These are phyloP conservation scores for Patella depressa DNA, from an alignment of 2,888 invertebrate species.

Conservation along the genomic window DNA sequence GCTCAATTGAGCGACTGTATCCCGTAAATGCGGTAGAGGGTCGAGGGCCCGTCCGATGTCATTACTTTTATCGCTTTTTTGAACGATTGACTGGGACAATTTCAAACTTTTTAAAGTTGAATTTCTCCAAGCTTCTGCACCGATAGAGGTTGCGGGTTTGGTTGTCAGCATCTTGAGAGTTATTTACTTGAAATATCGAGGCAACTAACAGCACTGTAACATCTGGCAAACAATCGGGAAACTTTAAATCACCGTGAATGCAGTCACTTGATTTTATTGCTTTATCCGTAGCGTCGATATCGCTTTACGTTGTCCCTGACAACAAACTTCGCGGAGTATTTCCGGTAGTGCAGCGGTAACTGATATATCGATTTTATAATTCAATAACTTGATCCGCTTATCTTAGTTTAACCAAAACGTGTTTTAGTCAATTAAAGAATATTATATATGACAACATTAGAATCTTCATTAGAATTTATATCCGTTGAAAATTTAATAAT, in stretches of 20 bases:
- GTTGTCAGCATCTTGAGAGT: constrained; percentile 27
- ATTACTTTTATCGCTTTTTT: constrained; percentile 64
- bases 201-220: constrained; percentile 13
- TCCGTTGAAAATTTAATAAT: too few relatives aligned
- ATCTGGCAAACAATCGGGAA: constrained; percentile 2
- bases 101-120: constrained; percentile 66
- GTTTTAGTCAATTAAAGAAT: too few relatives aligned
- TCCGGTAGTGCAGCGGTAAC: constrained; percentile 26
- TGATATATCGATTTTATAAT: constrained; percentile 7
- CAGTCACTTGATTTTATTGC: constrained; percentile 26
- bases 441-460: too few relatives aligned
- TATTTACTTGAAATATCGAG: constrained; percentile 16
- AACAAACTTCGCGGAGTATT: constrained; percentile 25
- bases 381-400: too few relatives aligned
- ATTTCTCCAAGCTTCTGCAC: constrained; percentile 69
- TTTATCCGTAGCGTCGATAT: constrained; percentile 29
- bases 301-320: constrained; percentile 38
- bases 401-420: too few relatives aligned
- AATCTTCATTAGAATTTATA: too few relatives aligned
- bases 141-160: constrained; percentile 55
- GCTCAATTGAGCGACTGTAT: constrained; percentile 66
- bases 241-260: constrained; percentile 17
- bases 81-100: constrained; percentile 64
- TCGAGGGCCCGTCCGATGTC: constrained; percentile 65
- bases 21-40: constrained; percentile 69